A percentile compares a stretch with the other conserved stretches of the same genome.
These are phyloP conservation scores for Trachelipus rathkii DNA, from an alignment of 1,140 invertebrate species.

Conservation along the genomic window DNA sequence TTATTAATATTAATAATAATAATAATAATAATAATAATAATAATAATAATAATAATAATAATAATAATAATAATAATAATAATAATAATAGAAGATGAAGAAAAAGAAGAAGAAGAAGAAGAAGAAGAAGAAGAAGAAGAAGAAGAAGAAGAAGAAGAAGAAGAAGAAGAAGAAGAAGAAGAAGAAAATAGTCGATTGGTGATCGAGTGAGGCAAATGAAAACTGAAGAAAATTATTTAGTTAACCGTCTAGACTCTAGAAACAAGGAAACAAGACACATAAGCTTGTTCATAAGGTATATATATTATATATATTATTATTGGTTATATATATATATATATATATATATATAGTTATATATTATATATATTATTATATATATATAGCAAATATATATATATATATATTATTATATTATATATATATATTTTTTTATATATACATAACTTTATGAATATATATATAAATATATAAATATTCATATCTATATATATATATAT, in stretches of 20 bases:
- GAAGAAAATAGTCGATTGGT: neutral
- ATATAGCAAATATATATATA: no score
- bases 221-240: neutral
- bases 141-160: neutral
- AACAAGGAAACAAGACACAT: neutral
- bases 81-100: neutral
- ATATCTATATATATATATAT: no score
- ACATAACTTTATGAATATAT: no score
- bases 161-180: neutral
- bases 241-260: no score
- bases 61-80: neutral
- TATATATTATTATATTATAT: neutral
- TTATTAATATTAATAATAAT: no score
- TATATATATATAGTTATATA: no score
- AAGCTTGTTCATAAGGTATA: neutral
- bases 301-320: no score
- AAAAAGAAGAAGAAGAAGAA: neutral
- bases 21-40: no score
- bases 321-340: conserved; percentile 26
- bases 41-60: neutral
- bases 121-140: neutral
- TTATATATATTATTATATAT: no score
- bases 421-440: no score
- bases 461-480: conserved; percentile 25
- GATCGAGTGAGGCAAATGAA: neutral